Conservation (phyloP, 2,797 vertebrate genomes). For the Oreortyx pictus region DNA sequence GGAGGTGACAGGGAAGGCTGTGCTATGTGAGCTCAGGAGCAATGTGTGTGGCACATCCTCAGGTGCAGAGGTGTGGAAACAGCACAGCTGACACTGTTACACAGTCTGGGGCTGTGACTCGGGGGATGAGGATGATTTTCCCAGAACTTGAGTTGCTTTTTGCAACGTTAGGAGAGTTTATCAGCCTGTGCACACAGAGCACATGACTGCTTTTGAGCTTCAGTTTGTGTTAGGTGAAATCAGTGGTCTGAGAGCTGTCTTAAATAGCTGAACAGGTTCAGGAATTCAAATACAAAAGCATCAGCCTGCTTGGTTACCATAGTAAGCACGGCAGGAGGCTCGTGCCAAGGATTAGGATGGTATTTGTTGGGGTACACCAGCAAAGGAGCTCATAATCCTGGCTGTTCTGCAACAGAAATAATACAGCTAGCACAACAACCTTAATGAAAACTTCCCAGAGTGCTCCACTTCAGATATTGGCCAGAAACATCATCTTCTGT, state of each 20-base stretch:
- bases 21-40: conserved; percentile 1
- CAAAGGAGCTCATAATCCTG: not conserved
- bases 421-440: not conserved
- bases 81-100: not conserved
- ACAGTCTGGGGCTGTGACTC: not conserved
- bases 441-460: rapidly evolving
- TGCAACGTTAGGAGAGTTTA: not conserved
- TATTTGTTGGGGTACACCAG: not conserved
- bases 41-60: not conserved
- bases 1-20: not conserved
- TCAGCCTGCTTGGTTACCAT: not conserved
- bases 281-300: not conserved
- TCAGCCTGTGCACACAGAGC: not conserved
- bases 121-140: conserved; percentile 20
- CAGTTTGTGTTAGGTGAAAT: not conserved
- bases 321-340: not conserved
- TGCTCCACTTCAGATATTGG: not conserved
- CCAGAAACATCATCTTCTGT: not conserved
- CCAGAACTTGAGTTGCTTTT: not conserved
- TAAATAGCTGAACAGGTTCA: not conserved
- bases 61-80: not conserved
- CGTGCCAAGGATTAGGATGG: not conserved
- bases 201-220: not conserved
- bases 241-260: not conserved
- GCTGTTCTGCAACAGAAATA: not conserved